These are phyloP conservation scores for Lithophane socia DNA, from an alignment of 2,888 invertebrate species.

Conservation along the genomic window DNA sequence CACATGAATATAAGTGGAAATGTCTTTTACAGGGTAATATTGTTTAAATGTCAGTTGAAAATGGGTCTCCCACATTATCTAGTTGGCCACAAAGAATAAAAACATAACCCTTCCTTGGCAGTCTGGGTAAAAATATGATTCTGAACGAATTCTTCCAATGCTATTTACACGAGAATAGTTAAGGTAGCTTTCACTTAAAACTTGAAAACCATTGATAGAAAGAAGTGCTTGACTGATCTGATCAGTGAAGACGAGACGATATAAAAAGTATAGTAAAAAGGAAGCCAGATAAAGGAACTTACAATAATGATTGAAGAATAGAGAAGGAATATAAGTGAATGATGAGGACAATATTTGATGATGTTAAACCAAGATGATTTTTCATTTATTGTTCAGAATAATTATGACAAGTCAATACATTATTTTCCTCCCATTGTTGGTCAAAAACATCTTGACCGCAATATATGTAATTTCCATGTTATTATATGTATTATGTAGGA, in stretches of 20 bases:
- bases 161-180: background rate
- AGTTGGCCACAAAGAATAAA: background rate
- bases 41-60: slow-evolving; percentile 8
- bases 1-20: background rate
- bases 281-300: background rate
- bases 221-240: background rate
- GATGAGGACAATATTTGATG: slow-evolving; percentile 10
- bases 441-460: slow-evolving; percentile 47
- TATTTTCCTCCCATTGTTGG: slow-evolving; percentile 43
- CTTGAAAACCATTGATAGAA: background rate
- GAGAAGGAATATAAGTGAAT: slow-evolving; percentile 8
- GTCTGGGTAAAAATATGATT: background rate
- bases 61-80: too few species aligned
- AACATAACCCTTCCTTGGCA: too few species aligned
- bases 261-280: background rate
- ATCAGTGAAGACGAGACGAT: background rate
- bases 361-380: background rate
- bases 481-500: slow-evolving; percentile 46
- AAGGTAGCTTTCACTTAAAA: background rate
- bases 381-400: slow-evolving; percentile 21
- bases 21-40: background rate
- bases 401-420: slow-evolving; percentile 28
- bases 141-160: background rate
- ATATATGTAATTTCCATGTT: slow-evolving; percentile 33
- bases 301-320: background rate